phyloP scores from a whole-genome alignment of 1,140 invertebrate species.

The Laupala kohalensis region DNA sequence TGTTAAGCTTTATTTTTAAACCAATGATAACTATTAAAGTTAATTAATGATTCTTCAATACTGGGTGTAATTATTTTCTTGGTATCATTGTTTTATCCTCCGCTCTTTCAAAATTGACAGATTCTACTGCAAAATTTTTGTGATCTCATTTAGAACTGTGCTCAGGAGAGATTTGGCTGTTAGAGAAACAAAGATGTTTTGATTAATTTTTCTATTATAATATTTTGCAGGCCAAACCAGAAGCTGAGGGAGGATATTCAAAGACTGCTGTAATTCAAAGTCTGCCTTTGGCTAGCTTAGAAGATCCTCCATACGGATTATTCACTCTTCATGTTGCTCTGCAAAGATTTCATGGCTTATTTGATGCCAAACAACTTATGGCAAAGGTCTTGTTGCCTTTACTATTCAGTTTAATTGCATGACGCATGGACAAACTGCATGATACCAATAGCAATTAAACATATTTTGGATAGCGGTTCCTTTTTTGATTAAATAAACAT shows the following conservation, averaged over 20 bases:
- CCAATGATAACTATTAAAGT: no score
- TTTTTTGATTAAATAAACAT: background rate
- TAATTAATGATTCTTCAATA: no score
- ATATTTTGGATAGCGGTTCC: background rate
- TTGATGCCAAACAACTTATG: conserved; percentile 33
- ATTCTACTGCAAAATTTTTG: no score
- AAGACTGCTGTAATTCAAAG: conserved; percentile 19
- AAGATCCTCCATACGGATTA: conserved; percentile 26
- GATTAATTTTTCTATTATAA: no score
- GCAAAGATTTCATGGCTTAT: conserved; percentile 37
- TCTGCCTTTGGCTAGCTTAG: conserved; percentile 17
- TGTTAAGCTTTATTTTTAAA: no score
- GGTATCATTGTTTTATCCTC: no score
- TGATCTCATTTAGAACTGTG: no score
- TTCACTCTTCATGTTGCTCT: conserved; percentile 37
- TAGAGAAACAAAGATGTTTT: no score
- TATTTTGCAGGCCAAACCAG: conserved; percentile 24
- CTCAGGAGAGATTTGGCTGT: no score
- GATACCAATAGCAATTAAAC: no score
- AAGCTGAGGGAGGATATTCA: conserved; percentile 24
- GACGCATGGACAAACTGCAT: background rate
- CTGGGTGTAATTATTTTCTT: no score
- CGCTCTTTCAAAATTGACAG: no score
- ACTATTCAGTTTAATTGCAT: conserved; percentile 29
- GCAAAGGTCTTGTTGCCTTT: conserved; percentile 27